Evolutionary conservation across 2,888 invertebrate species (phyloP), one percentile per base, ranked within the genome.

Genomic region (Flabesymbios commensalis): DNA sequence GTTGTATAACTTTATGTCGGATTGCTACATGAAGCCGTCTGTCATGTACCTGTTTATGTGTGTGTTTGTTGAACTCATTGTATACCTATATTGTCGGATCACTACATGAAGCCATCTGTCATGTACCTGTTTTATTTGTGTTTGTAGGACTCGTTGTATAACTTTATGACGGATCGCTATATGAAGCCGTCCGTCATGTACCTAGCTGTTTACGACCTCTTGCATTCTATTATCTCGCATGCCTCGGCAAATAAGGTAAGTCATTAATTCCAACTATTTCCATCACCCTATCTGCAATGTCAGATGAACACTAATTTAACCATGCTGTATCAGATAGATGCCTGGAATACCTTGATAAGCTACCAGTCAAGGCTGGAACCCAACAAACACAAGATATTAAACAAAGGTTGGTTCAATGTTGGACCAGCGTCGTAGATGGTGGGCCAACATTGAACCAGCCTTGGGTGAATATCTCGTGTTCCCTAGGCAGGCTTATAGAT

Each of bases 121-220:
- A 73, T 71, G 59, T 78, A 65, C 64, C 66, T 78, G n/a, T n/a
- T n/a, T n/a, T 62, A 4, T 19, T 54, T n/a, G n/a, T n/a, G n/a
- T n/a, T n/a, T n/a, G n/a, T 71, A 79, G 79, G 79, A 80, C 62
- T 75, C 71, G 32, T 54, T 80, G 56, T 80, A 80, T 64, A 52
- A 65, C 4, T 80, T 74, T 70, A 72, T 80, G 74, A 61, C 63
- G 36, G 74, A 74, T 32, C 70, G 78, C 14, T 81, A 80, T 63
- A 57, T 77, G 53, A 73, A 75, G 45, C 72, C 75, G 14, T 78
- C 79, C 41, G 72, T 76, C 1, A 73, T 71, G 59, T 78, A 65
- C 64, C 66, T 78, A 47, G 74, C 77, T 57, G 71, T 73, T 5
- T 73, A 78, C 66, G 81, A 81, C 63, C 74, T 80, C 60, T 63